Percentiles rank a stretch among this genome's conserved stretches.
Conservation (phyloP, 2,113 vertebrate genomes). For the Chloebia gouldiae region DNA sequence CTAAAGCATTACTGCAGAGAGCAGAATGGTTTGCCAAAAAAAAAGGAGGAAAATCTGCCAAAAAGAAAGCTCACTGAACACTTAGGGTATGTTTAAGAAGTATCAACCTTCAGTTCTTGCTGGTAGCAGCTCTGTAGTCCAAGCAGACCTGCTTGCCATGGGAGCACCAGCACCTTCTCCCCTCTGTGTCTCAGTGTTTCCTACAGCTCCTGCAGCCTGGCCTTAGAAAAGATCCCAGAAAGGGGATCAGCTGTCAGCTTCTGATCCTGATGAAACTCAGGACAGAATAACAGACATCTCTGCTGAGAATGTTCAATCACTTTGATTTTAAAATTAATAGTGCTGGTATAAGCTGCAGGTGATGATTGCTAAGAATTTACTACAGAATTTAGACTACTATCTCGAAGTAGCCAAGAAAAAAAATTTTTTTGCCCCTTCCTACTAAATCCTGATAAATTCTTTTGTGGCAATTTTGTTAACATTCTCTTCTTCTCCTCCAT, state of each 20-base stretch:
- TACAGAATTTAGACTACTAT: neutral
- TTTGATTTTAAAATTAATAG: neutral
- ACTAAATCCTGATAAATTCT: neutral
- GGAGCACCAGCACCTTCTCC: rapidly evolving
- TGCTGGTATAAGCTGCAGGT: neutral
- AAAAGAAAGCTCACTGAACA: neutral
- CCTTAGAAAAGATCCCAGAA: neutral
- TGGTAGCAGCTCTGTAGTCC: neutral
- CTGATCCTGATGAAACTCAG: neutral
- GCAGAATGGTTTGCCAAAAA: neutral
- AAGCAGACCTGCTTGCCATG: neutral
- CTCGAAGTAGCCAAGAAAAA: neutral
- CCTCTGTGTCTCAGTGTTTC: neutral
- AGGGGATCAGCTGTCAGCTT: rapidly evolving
- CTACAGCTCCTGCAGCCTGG: neutral
- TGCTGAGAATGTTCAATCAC: neutral
- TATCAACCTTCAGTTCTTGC: neutral
- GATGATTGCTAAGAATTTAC: neutral
- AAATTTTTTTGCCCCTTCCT: neutral
- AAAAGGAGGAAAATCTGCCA: neutral
- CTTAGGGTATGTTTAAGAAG: neutral
- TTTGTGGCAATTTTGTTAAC: neutral
- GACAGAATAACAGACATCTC: neutral
- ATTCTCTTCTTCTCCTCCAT: neutral
- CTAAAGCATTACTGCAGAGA: neutral